Base-by-base conservation (phyloP, 2,797 vertebrate species). In the Pangasius djambal region DNA sequence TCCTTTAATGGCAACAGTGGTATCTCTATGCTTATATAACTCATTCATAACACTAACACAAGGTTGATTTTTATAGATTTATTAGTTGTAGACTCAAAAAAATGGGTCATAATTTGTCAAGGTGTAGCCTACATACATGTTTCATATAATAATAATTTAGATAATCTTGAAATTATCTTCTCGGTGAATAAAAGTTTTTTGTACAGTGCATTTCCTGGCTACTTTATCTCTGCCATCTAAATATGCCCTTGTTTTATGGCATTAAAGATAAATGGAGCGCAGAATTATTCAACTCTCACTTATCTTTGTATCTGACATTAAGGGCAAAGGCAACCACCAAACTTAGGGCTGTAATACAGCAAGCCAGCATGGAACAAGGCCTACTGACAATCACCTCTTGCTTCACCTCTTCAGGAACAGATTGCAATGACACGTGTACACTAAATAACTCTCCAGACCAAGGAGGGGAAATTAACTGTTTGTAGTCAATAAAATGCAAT, bases 161-260 rank as follows among this genome's bases (percentile, higher is more conserved):
- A 48, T 48, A 48, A 34, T 28, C 28, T 67, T 50, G 5, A 52
- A 69, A 50, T 67, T 0, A n/a, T 57, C 78, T 77, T 50, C 59
- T 69, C 15, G 5, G 13, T 52, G 48, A 61, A 34, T 37, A 28
- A 85, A 83, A 37, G 10, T 12, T 37, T 55, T 63, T 74, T 63
- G 57, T 44, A 4, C 34, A 16, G 37, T 83, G 31, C 1, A 69
- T 83, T 81, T 67, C 52, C 6, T 59, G 87, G 5, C 69, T 57
- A 70, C 72, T 86, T 90, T 90, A 93, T 94, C 90, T 93, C 78
- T 85, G 92, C 92, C 90, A 93, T 88, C 85, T 89, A 67, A 89
- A 37, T 90, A 67, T 75, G 34, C 88, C 59, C 57, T 72, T 88
- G 75, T 25, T 95, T 95, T 96, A 96, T 93, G 90, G 89, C 85